A percentile compares a stretch with the other conserved stretches of the same genome.
Conservation (phyloP, 2,888 invertebrate genomes). For the Hirtodrosophila histrioides region DNA sequence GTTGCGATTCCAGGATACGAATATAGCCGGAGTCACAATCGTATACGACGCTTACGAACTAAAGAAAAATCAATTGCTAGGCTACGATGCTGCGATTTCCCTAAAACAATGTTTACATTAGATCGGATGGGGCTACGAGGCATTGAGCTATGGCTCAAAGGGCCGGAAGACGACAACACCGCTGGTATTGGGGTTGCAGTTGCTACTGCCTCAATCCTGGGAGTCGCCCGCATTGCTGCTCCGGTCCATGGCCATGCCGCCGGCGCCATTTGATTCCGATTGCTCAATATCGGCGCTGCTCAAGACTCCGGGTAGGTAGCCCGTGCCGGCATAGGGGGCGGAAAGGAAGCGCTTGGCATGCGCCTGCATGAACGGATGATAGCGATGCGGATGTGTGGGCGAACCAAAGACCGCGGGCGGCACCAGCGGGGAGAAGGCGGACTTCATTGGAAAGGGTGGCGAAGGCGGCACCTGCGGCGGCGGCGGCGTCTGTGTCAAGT, state of each 20-base stretch:
- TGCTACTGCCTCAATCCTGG: constrained; percentile 82
- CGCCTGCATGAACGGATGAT: constrained; percentile 86
- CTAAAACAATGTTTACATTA: constrained; percentile 38
- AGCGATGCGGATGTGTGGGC: constrained; percentile 83
- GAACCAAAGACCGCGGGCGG: constrained; percentile 84
- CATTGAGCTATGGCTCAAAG: constrained; percentile 64
- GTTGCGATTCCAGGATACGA: constrained; percentile 10
- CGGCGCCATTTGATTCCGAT: constrained; percentile 83
- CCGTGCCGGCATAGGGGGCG: constrained; percentile 93
- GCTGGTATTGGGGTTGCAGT: constrained; percentile 44
- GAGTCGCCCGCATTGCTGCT: constrained; percentile 84
- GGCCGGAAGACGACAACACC: constrained; percentile 72
- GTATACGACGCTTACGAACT: constrained; percentile 33
- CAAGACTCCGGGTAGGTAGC: constrained; percentile 92
- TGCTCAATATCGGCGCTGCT: constrained; percentile 83
- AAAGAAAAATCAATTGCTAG: constrained; percentile 36
- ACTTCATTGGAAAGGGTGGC: constrained; percentile 85
- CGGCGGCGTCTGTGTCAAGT: constrained; percentile 82
- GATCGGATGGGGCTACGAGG: not conserved
- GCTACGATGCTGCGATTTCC: constrained; percentile 37
- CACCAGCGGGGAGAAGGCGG: constrained; percentile 91
- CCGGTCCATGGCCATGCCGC: constrained; percentile 83
- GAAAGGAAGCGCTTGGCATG: constrained; percentile 91
- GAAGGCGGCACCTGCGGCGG: constrained; percentile 84
- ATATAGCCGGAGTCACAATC: constrained; percentile 23